phyloP scores from a whole-genome alignment of 2,113 vertebrate species.

The Callipepla squamata region DNA sequence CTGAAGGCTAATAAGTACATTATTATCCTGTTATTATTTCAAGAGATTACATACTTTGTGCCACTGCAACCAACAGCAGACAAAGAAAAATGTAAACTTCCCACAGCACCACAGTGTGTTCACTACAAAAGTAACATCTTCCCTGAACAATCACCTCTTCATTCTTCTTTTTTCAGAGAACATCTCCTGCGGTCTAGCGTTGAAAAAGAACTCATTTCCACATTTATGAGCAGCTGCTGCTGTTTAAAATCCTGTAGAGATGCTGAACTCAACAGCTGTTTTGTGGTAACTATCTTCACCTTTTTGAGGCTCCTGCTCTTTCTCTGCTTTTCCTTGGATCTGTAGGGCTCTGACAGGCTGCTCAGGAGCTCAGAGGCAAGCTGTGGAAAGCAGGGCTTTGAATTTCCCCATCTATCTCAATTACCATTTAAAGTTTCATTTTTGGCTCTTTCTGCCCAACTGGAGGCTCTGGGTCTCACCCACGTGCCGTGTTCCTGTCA shows the following conservation, averaged over 20 bases:
- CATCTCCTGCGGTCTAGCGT: not conserved
- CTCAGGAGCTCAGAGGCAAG: not conserved
- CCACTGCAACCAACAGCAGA: not conserved
- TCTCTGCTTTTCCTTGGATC: not conserved
- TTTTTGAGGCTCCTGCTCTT: not conserved
- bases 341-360: not conserved
- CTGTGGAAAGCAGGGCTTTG: not conserved
- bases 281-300: not conserved
- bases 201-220: not conserved
- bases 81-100: not conserved
- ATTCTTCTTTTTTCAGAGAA: not conserved
- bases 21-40: not conserved
- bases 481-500: not conserved
- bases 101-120: accelerated
- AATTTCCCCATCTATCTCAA: not conserved
- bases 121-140: not conserved
- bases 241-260: not conserved
- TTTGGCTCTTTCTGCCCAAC: not conserved
- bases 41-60: not conserved
- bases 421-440: not conserved
- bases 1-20: not conserved
- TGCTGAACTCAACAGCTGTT: not conserved
- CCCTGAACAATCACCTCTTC: not conserved
- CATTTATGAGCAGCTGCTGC: not conserved
- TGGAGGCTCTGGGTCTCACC: not conserved